A percentile compares a stretch with the other conserved stretches of the same genome.
These are phyloP conservation scores for Megaustenia siamemsis DNA, from an alignment of 2,888 invertebrate species.

Conservation along the genomic window DNA sequence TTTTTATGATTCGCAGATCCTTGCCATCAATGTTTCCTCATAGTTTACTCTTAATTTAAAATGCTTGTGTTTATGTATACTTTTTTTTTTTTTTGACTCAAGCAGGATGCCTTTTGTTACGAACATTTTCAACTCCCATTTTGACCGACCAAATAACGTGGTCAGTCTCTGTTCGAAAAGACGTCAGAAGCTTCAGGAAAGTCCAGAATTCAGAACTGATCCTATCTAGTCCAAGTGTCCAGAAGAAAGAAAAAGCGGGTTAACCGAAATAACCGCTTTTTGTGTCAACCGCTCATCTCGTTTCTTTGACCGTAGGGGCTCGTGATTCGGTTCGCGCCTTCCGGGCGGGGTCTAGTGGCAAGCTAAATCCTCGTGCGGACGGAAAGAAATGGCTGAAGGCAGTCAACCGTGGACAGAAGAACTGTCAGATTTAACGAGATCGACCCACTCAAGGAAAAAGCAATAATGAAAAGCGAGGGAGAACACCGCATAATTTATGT, in stretches of 20 bases:
- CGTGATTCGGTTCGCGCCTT: not conserved
- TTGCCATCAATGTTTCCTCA: too few species aligned
- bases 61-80: too few species aligned
- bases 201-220: not conserved
- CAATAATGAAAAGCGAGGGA: too few species aligned
- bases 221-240: not conserved
- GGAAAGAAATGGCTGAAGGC: not conserved
- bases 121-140: too few species aligned
- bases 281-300: not conserved
- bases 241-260: not conserved
- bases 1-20: too few species aligned
- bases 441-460: too few species aligned
- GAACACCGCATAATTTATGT: too few species aligned
- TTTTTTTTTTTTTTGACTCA: too few species aligned
- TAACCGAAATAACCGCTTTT: not conserved
- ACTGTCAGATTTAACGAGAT: not conserved
- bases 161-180: not conserved
- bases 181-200: not conserved
- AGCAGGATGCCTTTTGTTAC: too few species aligned
- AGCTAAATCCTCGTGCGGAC: not conserved
- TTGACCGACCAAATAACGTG: too few species aligned
- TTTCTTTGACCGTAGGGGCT: not conserved
- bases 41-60: too few species aligned
- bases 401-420: not conserved
- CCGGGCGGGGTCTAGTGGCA: not conserved